These are phyloP conservation scores for Trilocha varians DNA, from an alignment of 2,888 invertebrate species.

Conservation along the genomic window DNA sequence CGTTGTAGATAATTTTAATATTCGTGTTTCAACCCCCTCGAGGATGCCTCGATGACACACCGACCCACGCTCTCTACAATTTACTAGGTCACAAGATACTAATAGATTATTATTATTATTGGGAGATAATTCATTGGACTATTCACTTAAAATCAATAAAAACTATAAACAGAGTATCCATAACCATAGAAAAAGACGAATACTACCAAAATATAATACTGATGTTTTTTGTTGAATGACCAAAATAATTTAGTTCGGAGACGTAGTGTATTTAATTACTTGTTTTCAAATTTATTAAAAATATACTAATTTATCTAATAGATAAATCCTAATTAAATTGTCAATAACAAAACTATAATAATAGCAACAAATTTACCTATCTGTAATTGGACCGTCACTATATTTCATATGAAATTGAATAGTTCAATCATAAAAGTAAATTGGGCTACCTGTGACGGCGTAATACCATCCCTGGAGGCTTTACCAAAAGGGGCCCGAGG, in stretches of 20 bases:
- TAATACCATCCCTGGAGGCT: constrained; percentile 49
- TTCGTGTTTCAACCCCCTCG: constrained; percentile 43
- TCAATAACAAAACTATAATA: neutral
- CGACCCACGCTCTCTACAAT: constrained; percentile 19
- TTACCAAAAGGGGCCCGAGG: constrained; percentile 30
- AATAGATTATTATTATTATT: no score
- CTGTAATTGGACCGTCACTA: neutral
- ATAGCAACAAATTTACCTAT: neutral
- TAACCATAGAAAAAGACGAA: neutral
- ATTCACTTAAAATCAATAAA: no score
- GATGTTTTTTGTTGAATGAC: neutral
- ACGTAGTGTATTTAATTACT: no score
- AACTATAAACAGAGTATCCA: no score
- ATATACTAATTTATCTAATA: no score
- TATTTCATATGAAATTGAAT: constrained; percentile 6
- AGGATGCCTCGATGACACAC: constrained; percentile 36
- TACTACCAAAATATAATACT: neutral
- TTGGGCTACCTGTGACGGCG: constrained; percentile 52
- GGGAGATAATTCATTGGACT: no score
- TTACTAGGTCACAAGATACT: constrained; percentile 31
- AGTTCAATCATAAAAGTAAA: constrained; percentile 56
- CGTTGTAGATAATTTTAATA: constrained; percentile 60
- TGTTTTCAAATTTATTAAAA: no score
- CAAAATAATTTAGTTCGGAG: no score
- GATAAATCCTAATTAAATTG: no score